These are phyloP conservation scores for Vireo altiloquus DNA, from an alignment of 2,113 vertebrate species.

Conservation along the genomic window DNA sequence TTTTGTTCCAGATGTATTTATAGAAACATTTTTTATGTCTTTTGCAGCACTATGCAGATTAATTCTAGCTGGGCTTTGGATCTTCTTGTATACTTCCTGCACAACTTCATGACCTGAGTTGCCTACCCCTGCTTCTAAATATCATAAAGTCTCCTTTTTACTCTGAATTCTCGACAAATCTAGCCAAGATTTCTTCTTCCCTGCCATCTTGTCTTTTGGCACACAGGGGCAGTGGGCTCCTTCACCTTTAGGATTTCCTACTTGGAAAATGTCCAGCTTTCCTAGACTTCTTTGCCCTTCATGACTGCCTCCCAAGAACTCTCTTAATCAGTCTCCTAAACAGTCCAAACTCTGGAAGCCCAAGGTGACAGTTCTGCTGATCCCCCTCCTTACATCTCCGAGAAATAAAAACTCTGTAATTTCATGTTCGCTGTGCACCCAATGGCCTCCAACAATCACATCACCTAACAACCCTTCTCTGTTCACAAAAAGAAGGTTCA, in stretches of 20 bases:
- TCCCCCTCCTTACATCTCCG: background rate
- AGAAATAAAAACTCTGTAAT: background rate
- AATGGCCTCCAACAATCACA: background rate
- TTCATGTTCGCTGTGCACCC: accelerated
- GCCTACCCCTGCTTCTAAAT: background rate
- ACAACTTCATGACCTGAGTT: background rate
- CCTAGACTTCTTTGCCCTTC: background rate
- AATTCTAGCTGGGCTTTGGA: background rate
- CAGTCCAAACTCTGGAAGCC: background rate
- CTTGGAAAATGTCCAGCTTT: background rate
- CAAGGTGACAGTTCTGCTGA: background rate
- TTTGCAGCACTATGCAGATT: background rate
- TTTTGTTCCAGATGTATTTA: background rate
- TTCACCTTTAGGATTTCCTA: background rate
- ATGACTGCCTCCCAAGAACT: too few relatives aligned
- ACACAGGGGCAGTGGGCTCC: accelerated
- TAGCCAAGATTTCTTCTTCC: background rate
- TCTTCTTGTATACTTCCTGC: background rate
- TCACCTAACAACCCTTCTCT: background rate
- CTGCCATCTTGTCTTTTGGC: background rate
- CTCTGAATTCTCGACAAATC: background rate
- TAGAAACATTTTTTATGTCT: background rate
- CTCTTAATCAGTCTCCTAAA: background rate
- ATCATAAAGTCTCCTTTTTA: background rate
- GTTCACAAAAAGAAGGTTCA: background rate